A percentile compares a stretch with the other conserved stretches of the same genome.
These are phyloP conservation scores for Capromys pilorides DNA, from an alignment of 2,797 vertebrate genomes.

Conservation along the genomic window DNA sequence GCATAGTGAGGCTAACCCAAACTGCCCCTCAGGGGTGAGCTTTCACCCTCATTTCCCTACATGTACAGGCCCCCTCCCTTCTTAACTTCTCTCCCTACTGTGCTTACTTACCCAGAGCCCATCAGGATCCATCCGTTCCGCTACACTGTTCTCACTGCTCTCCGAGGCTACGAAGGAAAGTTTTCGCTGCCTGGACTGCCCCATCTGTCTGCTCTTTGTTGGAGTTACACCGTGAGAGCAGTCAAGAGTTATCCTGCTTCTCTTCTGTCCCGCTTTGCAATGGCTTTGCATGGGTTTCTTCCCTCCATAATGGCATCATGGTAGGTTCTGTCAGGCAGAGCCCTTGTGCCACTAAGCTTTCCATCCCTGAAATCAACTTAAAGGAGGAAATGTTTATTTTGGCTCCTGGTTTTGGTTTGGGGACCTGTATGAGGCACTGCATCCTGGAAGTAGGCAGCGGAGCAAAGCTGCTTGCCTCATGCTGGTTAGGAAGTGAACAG, in stretches of 20 bases:
- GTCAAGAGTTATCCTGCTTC: neutral
- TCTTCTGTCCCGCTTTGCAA: neutral
- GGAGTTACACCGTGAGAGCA: neutral
- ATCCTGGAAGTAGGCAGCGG: neutral
- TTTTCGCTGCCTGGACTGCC: too few relatives aligned
- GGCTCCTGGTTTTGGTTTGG: neutral
- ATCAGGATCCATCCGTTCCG: neutral
- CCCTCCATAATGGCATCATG: neutral
- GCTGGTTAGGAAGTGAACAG: neutral
- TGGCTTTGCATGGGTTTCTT: neutral
- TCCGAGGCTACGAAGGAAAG: too few relatives aligned
- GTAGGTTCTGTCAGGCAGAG: neutral
- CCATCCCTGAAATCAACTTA: neutral
- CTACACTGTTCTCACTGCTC: neutral
- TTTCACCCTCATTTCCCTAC: neutral
- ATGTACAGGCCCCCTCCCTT: neutral
- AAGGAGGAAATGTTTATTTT: neutral
- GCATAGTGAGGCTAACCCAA: neutral
- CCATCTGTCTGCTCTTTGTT: neutral
- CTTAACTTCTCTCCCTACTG: neutral
- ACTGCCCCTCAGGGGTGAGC: neutral
- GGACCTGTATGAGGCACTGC: neutral
- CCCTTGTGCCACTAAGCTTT: neutral
- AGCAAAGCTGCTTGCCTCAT: neutral
- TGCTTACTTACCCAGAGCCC: accelerated